Base-by-base conservation (phyloP, 2,888 invertebrate species). In the Apamea crenata region DNA sequence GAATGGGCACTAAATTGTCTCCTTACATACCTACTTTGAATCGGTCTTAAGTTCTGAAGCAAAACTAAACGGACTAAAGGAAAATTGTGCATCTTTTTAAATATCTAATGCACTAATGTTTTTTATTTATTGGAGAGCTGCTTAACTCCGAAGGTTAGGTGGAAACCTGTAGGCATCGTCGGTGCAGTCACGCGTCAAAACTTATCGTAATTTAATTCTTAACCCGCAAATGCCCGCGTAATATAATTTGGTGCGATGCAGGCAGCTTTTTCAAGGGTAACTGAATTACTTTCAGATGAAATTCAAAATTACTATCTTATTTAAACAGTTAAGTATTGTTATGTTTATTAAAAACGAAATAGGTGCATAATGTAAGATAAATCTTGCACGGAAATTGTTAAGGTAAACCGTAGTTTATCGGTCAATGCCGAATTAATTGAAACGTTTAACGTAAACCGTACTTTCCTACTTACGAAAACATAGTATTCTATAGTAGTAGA, bases 361-460 rank as follows among this genome's bases (percentile, higher is more conserved):
- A 75, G 25, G 12, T 44, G 44, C 44, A 63, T 21, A 32, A 32
- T 56, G 36, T 63, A 65, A 80, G 14, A 61, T 67, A 44, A 47
- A 66, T 74, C 70, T 74, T 74, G n/a, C 59, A 72, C 66, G 74
- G 67, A 86, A 70, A 80, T 74, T 67, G 2, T 68, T 44, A 68
- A 73, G 44, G 66, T 66, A 83, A 77, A 79, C 66, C 25, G 21
- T 32, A 50, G 67, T 84, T 81, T 78, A 80, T 81, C 79, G 84
- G 80, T 79, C 82, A 82, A 74, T 77, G 85, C 78, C 80, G 74
- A 69, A 70, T 71, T 79, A 76, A 84, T 84, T 75, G 70, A 59
- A 74, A 70, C 59, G 73, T 88, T 83, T 81, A 74, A 74, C 73
- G 70, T 73, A 82, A 71, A 70, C 69, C 66, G 66, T 77, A 69